Conservation (phyloP, 2,797 vertebrate genomes). For the Macroramphosus scolopax region DNA sequence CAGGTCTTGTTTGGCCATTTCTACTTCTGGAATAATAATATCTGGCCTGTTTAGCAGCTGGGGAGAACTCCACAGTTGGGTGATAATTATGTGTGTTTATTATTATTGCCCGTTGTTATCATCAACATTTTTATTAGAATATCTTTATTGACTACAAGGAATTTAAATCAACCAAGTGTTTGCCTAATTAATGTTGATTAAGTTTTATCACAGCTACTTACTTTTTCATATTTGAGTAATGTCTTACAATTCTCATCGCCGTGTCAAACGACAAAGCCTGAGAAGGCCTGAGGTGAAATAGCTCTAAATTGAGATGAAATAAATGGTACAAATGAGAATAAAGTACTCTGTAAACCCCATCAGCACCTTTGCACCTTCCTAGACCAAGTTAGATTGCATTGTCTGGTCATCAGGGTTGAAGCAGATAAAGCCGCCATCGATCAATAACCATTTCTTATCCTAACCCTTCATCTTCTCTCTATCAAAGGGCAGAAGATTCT, state of each 20-base stretch:
- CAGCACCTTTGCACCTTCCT: constrained; percentile 63
- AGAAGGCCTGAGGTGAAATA: constrained; percentile 1
- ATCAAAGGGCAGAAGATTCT: constrained; percentile 75
- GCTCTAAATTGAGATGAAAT: constrained; percentile 30
- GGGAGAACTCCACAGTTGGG: too few relatives aligned
- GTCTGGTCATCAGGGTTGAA: constrained; percentile 69
- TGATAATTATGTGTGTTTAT: too few relatives aligned
- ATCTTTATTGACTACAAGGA: too few relatives aligned
- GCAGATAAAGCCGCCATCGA: constrained; percentile 74
- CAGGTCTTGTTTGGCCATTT: too few relatives aligned
- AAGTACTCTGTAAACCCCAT: constrained; percentile 55
- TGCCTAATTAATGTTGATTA: too few relatives aligned
- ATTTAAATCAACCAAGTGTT: too few relatives aligned
- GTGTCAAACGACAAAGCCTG: not conserved
- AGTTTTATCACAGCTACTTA: too few relatives aligned
- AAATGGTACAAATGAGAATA: constrained; percentile 51
- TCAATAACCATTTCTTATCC: constrained; percentile 84
- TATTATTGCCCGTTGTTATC: too few relatives aligned
- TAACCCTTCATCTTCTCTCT: constrained; percentile 77
- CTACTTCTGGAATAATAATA: too few relatives aligned
- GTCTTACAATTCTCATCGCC: not conserved
- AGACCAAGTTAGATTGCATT: constrained; percentile 70
- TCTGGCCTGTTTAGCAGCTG: too few relatives aligned
- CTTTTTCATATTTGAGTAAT: not conserved
- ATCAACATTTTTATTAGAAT: too few relatives aligned